phyloP scores from a whole-genome alignment of 1,140 invertebrate species.

The Drosophila parvula region DNA sequence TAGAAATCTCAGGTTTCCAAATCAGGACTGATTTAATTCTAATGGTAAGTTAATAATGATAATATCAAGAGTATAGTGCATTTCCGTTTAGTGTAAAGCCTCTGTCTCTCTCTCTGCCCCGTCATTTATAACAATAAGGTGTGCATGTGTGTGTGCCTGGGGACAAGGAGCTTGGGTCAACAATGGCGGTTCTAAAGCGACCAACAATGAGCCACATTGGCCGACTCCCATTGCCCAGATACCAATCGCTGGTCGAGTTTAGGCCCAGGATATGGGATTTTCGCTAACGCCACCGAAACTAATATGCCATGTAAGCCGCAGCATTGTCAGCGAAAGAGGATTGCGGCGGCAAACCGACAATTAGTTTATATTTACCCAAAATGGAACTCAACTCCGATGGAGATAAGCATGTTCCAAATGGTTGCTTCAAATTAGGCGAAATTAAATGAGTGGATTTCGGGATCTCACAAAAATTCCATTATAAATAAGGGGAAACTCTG shows the following conservation, averaged over 20 bases:
- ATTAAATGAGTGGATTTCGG: not conserved
- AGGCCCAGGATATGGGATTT: conserved; percentile 24
- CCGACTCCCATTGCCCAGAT: conserved; percentile 28
- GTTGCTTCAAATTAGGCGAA: conserved; percentile 1
- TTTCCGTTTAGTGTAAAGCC: not conserved
- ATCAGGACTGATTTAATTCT: too few species aligned
- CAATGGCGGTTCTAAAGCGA: conserved; percentile 25
- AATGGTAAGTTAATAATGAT: too few species aligned
- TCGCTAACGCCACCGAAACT: conserved; percentile 18
- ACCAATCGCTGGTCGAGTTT: conserved; percentile 18
- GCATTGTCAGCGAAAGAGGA: conserved; percentile 31
- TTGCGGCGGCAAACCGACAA: conserved; percentile 27
- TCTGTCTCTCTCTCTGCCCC: not conserved
- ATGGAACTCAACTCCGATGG: conserved; percentile 15
- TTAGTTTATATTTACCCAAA: conserved; percentile 40
- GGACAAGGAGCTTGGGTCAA: conserved; percentile 33
- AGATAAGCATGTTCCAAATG: conserved; percentile 28
- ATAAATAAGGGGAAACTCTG: not conserved
- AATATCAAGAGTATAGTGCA: too few species aligned
- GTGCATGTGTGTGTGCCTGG: conserved; percentile 11
- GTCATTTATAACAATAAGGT: conserved; percentile 32
- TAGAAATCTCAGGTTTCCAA: too few species aligned
- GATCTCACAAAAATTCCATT: not conserved
- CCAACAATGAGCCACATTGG: conserved; percentile 42
- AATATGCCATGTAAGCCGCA: conserved; percentile 28